Evolutionary conservation across 2,113 vertebrate species (phyloP).

Genomic region (Taxidea taxus): DNA sequence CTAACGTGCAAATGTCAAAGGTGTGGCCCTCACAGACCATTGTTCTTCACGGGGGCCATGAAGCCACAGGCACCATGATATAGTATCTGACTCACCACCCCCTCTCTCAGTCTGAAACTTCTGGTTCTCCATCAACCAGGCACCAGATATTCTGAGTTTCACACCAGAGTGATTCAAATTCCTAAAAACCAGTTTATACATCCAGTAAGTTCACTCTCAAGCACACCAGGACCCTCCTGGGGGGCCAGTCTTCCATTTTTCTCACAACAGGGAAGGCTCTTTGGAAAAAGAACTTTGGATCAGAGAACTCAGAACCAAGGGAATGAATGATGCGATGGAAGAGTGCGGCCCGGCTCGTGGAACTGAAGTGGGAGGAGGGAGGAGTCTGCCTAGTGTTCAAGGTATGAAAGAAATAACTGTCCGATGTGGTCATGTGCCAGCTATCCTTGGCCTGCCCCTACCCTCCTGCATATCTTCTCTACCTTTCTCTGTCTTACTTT

Average conservation of each 20-base stretch:
- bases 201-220: neutral
- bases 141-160: neutral
- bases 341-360: accelerated
- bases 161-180: neutral
- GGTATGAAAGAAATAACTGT: neutral
- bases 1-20: neutral
- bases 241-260: neutral
- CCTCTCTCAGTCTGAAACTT: neutral
- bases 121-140: neutral
- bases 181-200: neutral
- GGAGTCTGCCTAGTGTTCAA: neutral
- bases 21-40: neutral
- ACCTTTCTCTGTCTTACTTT: too few relatives aligned
- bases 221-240: neutral
- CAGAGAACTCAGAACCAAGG: neutral
- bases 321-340: neutral
- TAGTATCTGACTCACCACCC: too few relatives aligned
- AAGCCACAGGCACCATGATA: neutral
- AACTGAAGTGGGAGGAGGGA: neutral
- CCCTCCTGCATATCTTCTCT: neutral
- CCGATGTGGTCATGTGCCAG: neutral
- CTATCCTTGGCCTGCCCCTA: neutral
- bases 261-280: neutral
- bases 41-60: neutral
- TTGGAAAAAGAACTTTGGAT: neutral